Percentiles rank a stretch among this genome's conserved stretches.
Evolutionary conservation across 2,888 invertebrate genomes (phyloP).

Genomic region (Myopa tessellatipennis): DNA sequence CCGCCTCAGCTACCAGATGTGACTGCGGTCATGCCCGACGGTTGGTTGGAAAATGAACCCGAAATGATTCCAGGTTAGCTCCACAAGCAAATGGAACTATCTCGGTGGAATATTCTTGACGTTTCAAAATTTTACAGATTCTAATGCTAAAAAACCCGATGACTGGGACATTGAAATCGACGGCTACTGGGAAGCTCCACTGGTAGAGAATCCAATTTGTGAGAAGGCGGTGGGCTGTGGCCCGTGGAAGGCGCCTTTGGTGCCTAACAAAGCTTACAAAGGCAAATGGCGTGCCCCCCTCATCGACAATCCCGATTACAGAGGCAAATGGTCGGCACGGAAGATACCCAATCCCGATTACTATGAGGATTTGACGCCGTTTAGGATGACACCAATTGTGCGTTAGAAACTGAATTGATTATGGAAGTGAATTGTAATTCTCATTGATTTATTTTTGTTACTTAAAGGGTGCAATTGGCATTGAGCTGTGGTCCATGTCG

Average conservation of each 20-base stretch:
- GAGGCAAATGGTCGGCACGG: slow-evolving; percentile 93
- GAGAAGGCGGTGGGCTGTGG: slow-evolving; percentile 88
- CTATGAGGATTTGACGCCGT: slow-evolving; percentile 92
- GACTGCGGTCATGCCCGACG: slow-evolving; percentile 84
- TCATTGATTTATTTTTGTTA: not conserved
- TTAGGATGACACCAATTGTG: slow-evolving; percentile 89
- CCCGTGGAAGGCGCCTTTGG: slow-evolving; percentile 83
- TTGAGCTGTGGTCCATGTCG: slow-evolving; percentile 99
- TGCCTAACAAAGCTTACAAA: slow-evolving; percentile 91
- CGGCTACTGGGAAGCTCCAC: slow-evolving; percentile 97
- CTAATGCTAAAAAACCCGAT: slow-evolving; percentile 84
- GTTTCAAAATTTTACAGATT: slow-evolving; percentile 71
- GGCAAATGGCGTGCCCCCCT: slow-evolving; percentile 93
- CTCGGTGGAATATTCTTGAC: not conserved
- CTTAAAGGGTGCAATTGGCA: slow-evolving; percentile 86
- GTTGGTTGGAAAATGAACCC: slow-evolving; percentile 94
- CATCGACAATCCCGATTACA: slow-evolving; percentile 92
- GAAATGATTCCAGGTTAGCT: slow-evolving; percentile 76
- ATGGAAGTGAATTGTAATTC: not conserved
- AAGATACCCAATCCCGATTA: slow-evolving; percentile 92
- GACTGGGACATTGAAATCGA: slow-evolving; percentile 99
- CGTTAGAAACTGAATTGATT: slow-evolving; percentile 64
- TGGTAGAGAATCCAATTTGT: slow-evolving; percentile 91
- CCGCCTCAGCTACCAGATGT: slow-evolving; percentile 91
- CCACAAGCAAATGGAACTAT: not conserved